phyloP scores from a whole-genome alignment of 2,888 invertebrate genomes.

The Willowsia nigromaculata region DNA sequence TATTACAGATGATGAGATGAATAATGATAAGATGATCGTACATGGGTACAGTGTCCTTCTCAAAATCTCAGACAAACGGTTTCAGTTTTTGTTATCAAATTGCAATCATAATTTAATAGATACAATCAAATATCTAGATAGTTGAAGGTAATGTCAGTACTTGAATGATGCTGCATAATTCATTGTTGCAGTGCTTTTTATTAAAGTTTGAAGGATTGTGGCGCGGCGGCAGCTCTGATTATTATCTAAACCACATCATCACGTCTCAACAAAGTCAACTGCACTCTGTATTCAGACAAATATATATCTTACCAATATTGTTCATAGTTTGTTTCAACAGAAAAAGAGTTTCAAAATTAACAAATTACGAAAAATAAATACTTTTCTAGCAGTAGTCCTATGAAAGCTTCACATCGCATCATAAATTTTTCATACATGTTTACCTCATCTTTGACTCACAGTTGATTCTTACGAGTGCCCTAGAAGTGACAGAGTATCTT shows the following conservation, averaged over 20 bases:
- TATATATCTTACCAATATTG: background rate
- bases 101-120: background rate
- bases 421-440: too few relatives aligned
- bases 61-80: background rate
- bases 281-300: background rate
- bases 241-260: background rate
- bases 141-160: background rate
- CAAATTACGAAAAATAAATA: too few relatives aligned
- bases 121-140: conserved; percentile 3
- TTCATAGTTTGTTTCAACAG: too few relatives aligned
- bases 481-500: too few relatives aligned
- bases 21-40: conserved; percentile 27
- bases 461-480: too few relatives aligned
- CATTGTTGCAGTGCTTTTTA: background rate
- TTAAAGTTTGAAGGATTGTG: background rate
- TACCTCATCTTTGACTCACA: too few relatives aligned
- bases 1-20: conserved; percentile 48
- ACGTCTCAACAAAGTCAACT: background rate
- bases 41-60: background rate
- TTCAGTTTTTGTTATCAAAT: conserved; percentile 24
- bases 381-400: too few relatives aligned
- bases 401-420: too few relatives aligned
- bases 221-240: conserved; percentile 21
- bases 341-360: too few relatives aligned
- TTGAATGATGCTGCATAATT: conserved; percentile 11